Conservation (phyloP, 2,888 invertebrate species). For the Caenorhabditis sp. region DNA sequence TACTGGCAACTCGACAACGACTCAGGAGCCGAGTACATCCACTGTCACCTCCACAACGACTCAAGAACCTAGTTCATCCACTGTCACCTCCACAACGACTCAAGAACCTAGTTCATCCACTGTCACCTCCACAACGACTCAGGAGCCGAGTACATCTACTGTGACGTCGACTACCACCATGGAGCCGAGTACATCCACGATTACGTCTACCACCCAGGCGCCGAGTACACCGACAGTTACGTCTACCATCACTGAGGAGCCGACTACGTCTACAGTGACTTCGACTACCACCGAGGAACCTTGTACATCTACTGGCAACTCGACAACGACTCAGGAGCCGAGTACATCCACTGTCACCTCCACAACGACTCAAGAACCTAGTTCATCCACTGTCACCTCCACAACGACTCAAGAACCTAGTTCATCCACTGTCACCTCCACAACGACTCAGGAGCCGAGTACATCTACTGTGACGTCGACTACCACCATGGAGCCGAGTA, state of each 20-base stretch:
- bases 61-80: neutral
- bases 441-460: neutral
- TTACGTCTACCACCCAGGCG: neutral
- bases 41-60: neutral
- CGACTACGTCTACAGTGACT: too few species aligned
- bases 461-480: too few species aligned
- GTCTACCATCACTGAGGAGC: neutral
- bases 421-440: neutral
- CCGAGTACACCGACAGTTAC: neutral
- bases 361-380: neutral
- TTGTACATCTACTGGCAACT: too few species aligned
- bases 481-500: neutral
- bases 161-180: neutral
- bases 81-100: neutral
- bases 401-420: neutral
- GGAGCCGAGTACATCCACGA: neutral
- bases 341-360: neutral
- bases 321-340: neutral
- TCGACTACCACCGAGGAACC: too few species aligned
- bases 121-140: neutral
- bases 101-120: neutral
- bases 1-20: neutral
- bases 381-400: neutral
- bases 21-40: neutral
- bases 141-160: neutral